phyloP scores from a whole-genome alignment of 2,888 invertebrate genomes.

The Anoncus sp. region DNA sequence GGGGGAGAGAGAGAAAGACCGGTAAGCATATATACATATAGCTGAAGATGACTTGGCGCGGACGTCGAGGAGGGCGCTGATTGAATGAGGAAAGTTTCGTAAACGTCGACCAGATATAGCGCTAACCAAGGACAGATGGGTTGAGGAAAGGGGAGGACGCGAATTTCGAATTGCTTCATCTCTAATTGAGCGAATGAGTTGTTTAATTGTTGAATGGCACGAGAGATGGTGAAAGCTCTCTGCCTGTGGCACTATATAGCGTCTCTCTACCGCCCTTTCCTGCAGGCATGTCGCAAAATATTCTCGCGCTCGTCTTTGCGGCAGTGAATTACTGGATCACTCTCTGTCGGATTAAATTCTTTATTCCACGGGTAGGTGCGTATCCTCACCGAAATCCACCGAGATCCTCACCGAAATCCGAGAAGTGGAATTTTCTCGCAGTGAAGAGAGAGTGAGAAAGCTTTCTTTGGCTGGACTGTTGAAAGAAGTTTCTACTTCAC shows the following conservation, averaged over 20 bases:
- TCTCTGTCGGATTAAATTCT: slow-evolving; percentile 30
- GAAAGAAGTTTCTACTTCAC: slow-evolving; percentile 15
- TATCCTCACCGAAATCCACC: not conserved
- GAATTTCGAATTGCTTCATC: slow-evolving; percentile 57
- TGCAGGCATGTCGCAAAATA: not conserved
- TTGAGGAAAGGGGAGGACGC: slow-evolving; percentile 14
- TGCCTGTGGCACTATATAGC: not conserved
- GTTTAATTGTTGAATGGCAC: slow-evolving; percentile 60
- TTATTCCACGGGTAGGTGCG: slow-evolving; percentile 30
- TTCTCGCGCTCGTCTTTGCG: slow-evolving; percentile 12
- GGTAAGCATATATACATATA: slow-evolving; percentile 19
- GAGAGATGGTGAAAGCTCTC: slow-evolving; percentile 10
- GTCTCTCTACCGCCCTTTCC: not conserved
- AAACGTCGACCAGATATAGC: slow-evolving; percentile 44
- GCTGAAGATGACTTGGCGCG: slow-evolving; percentile 46
- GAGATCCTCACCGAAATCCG: not conserved
- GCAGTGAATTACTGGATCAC: slow-evolving; percentile 22
- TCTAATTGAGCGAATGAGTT: slow-evolving; percentile 61
- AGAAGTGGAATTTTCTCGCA: no score
- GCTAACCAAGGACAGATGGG: slow-evolving; percentile 16
- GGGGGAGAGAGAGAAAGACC: no score
- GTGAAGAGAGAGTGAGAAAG: not conserved
- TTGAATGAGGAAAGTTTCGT: slow-evolving; percentile 62
- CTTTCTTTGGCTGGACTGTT: not conserved
- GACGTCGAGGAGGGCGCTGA: slow-evolving; percentile 53